These are phyloP conservation scores for Nemapogon koenigi DNA, from an alignment of 2,888 invertebrate genomes.

Conservation along the genomic window DNA sequence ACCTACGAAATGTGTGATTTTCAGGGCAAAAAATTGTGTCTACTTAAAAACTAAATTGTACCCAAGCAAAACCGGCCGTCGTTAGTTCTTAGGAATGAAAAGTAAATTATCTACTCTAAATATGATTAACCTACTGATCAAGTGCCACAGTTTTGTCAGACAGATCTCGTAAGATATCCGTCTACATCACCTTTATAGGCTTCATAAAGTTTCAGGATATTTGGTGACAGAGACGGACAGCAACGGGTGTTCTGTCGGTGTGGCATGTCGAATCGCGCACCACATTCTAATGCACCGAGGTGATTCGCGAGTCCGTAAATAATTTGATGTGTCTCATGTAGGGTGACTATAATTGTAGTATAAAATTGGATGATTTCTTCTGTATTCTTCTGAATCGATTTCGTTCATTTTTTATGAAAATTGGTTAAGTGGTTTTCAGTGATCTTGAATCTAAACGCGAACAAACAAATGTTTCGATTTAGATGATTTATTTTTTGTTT, in stretches of 20 bases:
- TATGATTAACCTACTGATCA: conserved; percentile 1
- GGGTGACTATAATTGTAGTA: neutral
- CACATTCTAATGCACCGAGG: conserved; percentile 8
- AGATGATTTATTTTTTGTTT: too few species aligned
- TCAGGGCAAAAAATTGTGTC: neutral
- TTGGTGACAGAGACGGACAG: neutral
- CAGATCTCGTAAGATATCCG: neutral
- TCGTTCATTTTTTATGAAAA: too few species aligned
- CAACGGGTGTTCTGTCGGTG: neutral
- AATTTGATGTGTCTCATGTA: conserved; percentile 6
- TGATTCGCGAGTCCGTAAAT: conserved; percentile 4
- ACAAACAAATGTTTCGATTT: too few species aligned
- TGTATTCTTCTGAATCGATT: neutral
- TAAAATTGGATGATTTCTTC: neutral
- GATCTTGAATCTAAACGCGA: too few species aligned
- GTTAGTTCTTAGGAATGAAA: too few species aligned
- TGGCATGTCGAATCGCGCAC: conserved; percentile 5
- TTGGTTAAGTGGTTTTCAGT: too few species aligned
- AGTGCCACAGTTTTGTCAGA: neutral
- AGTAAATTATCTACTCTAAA: neutral
- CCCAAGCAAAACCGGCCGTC: neutral
- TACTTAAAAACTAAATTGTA: neutral
- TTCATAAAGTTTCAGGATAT: neutral
- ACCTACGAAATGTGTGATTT: too few species aligned
- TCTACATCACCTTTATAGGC: neutral